These are phyloP conservation scores for Pseudopodoces humilis DNA, from an alignment of 2,113 vertebrate species.

Conservation along the genomic window DNA sequence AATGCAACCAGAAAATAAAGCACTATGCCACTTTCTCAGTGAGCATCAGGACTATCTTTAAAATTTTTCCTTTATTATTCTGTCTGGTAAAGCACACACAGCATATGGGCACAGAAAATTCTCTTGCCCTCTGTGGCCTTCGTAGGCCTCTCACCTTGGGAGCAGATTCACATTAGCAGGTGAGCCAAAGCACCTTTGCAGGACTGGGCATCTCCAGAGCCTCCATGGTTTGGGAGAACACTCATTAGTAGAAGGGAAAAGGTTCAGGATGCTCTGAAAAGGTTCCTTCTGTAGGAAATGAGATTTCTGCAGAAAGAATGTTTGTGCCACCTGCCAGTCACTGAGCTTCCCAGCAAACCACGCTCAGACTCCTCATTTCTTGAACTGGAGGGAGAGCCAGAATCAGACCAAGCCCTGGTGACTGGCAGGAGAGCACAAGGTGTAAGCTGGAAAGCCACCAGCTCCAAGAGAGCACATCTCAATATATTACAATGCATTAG, in stretches of 20 bases:
- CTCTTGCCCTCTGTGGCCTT: not conserved
- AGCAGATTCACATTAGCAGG: not conserved
- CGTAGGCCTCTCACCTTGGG: not conserved
- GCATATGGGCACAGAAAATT: rapidly evolving
- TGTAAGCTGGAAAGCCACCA: not conserved
- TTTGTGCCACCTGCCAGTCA: not conserved
- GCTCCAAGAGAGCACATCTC: not conserved
- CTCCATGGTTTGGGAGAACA: not conserved
- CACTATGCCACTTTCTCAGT: not conserved
- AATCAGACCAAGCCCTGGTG: not conserved
- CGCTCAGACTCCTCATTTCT: rapidly evolving
- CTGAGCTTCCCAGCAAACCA: not conserved
- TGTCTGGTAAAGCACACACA: not conserved
- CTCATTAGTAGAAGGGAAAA: not conserved
- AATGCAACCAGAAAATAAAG: not conserved
- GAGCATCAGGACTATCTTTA: not conserved
- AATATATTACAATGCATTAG: not conserved
- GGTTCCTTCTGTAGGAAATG: not conserved
- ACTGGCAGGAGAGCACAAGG: not conserved
- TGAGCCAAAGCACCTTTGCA: not conserved
- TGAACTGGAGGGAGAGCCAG: not conserved
- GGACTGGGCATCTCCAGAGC: not conserved
- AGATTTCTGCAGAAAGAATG: not conserved
- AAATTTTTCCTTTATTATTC: not conserved
- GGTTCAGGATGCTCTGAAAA: not conserved